Evolutionary conservation across 2,888 invertebrate species (phyloP), one percentile per base, ranked within the genome.

Genomic region (Venusia cambrica): DNA sequence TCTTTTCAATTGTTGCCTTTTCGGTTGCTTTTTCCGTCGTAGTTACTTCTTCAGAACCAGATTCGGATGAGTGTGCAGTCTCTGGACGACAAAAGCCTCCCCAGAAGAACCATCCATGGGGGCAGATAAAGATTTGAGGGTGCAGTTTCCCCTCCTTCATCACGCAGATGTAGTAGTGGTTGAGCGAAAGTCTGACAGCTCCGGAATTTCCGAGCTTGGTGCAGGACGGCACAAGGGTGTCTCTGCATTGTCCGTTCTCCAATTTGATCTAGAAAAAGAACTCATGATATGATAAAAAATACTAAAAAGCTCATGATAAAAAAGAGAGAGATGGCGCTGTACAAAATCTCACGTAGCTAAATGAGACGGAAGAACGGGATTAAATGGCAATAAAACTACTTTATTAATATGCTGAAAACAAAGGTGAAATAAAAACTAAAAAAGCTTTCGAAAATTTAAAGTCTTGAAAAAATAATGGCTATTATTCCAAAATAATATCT

Each of bases 111-210:
- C 79, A 84, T 3, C 87, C 87, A 31, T 84, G 73, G 0, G 87
- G 87, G 21, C 87, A 87, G 20, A 85, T 69, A 54, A 87, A 84
- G 8, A 87, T 48, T 51, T 85, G 85, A 2, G 87, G 81, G 10
- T 72, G 65, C 0, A 81, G 29, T 0, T 11, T 17, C 0, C 67
- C 63, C 0, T 62, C 44, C 20, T 66, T 78, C 8, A 54, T 54
- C 1, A 84, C 58, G 19, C 87, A 87, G 0, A 85, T 75, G 56
- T 74, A 85, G 54, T 87, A 87, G 49, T 85, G 77, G 44, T 83
- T 81, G 3, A 69, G 58, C 34, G 83, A 81, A 9, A 46, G 18
- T 0, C 56, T 45, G 1, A 85, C 37, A 0, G 62, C 70, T 0
- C 73, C 81, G 3, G 65, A 68, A 38, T 80, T 73, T 0, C 83